These are phyloP conservation scores for Machaerirhynchus nigripectus DNA, from an alignment of 2,113 vertebrate species.

Conservation along the genomic window DNA sequence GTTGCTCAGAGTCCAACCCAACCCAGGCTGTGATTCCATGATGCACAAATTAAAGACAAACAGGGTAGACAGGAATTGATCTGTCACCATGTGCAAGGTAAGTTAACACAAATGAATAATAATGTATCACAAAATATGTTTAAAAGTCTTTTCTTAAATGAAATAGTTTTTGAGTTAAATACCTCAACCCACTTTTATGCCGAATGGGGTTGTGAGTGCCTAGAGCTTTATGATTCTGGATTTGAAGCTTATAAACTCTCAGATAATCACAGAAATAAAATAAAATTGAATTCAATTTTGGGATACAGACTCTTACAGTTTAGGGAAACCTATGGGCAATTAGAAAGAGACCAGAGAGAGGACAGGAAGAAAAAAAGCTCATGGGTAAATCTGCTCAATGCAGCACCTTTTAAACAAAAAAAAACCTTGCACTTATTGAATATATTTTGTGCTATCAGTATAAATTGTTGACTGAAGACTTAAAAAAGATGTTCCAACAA, in stretches of 20 bases:
- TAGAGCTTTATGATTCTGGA: not conserved
- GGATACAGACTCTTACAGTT: not conserved
- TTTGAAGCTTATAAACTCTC: not conserved
- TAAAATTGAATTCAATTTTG: not conserved
- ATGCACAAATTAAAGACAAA: not conserved
- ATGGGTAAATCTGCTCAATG: not conserved
- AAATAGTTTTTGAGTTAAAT: not conserved
- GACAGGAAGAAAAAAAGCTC: not conserved
- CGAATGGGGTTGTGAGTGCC: fast-evolving
- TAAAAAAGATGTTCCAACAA: not conserved
- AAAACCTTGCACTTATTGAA: not conserved
- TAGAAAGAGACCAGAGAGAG: not conserved
- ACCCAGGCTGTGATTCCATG: not conserved
- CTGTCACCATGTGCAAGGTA: not conserved
- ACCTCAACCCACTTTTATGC: not conserved
- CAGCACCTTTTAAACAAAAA: not conserved
- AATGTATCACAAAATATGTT: not conserved
- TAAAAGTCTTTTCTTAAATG: not conserved
- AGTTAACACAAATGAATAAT: not conserved
- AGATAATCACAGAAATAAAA: not conserved
- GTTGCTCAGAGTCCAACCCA: not conserved
- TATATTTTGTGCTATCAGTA: not conserved
- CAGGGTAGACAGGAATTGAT: not conserved
- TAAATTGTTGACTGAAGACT: not conserved
- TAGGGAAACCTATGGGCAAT: not conserved